Evolutionary conservation across 2,888 invertebrate species (phyloP).

Genomic region (Tetrapedia diversipes): DNA sequence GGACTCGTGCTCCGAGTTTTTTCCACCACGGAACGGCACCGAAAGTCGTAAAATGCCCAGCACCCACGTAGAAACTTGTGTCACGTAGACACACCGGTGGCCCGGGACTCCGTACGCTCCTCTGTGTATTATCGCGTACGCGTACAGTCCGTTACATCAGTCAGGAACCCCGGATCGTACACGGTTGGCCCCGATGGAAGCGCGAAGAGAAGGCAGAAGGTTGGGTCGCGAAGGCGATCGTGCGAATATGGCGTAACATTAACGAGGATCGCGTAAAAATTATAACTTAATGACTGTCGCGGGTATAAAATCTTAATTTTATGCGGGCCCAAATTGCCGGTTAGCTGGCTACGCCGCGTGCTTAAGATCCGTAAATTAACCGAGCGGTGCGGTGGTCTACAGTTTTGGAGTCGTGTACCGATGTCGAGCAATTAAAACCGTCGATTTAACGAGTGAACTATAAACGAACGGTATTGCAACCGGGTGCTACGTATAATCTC

Average conservation of each 20-base stretch:
- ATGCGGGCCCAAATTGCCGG: constrained; percentile 41
- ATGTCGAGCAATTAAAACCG: constrained; percentile 43
- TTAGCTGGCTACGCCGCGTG: constrained; percentile 30
- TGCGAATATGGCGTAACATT: constrained; percentile 28
- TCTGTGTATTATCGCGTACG: constrained; percentile 62
- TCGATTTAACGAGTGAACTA: constrained; percentile 32
- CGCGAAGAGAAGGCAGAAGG: too few relatives aligned
- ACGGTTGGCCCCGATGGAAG: too few relatives aligned
- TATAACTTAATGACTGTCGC: constrained; percentile 32
- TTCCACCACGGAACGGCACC: constrained; percentile 51
- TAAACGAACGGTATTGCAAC: constrained; percentile 13
- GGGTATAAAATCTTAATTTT: constrained; percentile 38
- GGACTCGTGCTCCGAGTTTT: constrained; percentile 34
- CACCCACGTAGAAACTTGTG: constrained; percentile 72
- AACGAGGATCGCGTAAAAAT: constrained; percentile 37
- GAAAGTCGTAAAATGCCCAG: constrained; percentile 75
- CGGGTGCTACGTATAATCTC: constrained; percentile 18
- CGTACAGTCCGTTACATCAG: constrained; percentile 64
- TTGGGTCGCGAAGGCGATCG: too few relatives aligned
- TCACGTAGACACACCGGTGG: constrained; percentile 73
- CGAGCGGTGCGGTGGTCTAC: not conserved
- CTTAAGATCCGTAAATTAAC: constrained; percentile 40
- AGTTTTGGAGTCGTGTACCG: constrained; percentile 24
- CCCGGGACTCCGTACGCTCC: constrained; percentile 65
- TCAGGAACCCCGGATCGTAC: not conserved